phyloP scores from a whole-genome alignment of 2,797 vertebrate species.

The Balearica regulorum region DNA sequence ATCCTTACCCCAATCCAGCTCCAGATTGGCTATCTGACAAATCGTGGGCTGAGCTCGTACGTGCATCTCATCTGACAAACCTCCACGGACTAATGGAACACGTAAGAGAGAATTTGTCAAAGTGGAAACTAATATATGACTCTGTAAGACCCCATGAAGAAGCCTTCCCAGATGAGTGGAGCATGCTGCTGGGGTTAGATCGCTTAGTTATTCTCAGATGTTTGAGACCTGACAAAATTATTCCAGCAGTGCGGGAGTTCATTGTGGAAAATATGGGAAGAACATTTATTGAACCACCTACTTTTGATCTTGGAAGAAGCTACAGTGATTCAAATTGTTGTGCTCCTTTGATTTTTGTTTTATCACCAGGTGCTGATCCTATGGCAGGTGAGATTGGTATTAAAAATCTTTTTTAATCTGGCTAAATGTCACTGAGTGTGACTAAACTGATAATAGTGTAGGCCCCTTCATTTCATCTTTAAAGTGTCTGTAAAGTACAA shows the following conservation, averaged over 20 bases:
- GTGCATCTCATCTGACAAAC: constrained; percentile 79
- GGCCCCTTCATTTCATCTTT: neutral
- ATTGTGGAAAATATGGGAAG: constrained; percentile 85
- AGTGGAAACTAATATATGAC: constrained; percentile 89
- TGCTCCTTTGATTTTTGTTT: constrained; percentile 88
- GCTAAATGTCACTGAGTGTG: neutral
- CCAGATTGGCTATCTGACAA: constrained; percentile 89
- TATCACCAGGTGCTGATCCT: constrained; percentile 92
- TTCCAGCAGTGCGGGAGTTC: constrained; percentile 85
- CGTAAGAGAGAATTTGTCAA: constrained; percentile 59
- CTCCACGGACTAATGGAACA: constrained; percentile 81
- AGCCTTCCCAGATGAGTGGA: constrained; percentile 80
- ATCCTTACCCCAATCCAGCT: constrained; percentile 86
- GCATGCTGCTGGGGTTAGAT: constrained; percentile 73
- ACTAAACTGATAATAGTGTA: neutral
- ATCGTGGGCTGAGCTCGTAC: constrained; percentile 88
- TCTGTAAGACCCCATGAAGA: constrained; percentile 84
- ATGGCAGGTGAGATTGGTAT: constrained; percentile 85
- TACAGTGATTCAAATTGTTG: constrained; percentile 90
- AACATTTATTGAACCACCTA: constrained; percentile 85
- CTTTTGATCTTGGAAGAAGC: constrained; percentile 89
- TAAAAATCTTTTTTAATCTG: neutral
- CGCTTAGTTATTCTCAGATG: constrained; percentile 87
- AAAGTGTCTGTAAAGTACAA: neutral
- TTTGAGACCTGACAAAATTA: constrained; percentile 89